These are phyloP conservation scores for Thripadectes ignobilis DNA, from an alignment of 2,797 vertebrate genomes.

Conservation along the genomic window DNA sequence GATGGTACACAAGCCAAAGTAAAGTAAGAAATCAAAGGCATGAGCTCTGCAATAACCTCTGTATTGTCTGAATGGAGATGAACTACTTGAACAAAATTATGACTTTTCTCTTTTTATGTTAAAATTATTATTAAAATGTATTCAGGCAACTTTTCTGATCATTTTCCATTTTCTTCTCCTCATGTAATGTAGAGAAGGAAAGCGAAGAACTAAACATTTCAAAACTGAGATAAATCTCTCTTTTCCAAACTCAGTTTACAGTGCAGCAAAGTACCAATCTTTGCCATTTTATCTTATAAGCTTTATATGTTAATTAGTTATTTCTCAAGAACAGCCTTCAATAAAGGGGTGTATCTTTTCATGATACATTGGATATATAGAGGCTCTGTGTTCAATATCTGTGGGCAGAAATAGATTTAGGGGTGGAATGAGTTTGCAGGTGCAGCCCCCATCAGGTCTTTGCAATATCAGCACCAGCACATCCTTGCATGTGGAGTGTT, in stretches of 20 bases:
- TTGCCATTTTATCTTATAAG: background rate
- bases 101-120: conserved; percentile 33
- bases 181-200: background rate
- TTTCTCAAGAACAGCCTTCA: background rate
- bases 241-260: background rate
- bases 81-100: conserved; percentile 53
- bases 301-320: background rate
- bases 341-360: background rate
- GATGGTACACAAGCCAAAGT: conserved; percentile 77
- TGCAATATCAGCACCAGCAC: background rate
- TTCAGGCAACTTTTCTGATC: conserved; percentile 45
- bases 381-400: background rate
- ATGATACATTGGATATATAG: background rate
- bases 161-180: conserved; percentile 22
- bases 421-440: background rate
- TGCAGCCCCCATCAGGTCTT: background rate
- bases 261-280: background rate
- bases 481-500: accelerated
- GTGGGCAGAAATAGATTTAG: background rate
- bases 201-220: conserved; percentile 2
- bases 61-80: conserved; percentile 46
- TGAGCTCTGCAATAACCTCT: conserved; percentile 65
- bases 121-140: conserved; percentile 62
- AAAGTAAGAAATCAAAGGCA: conserved; percentile 78
- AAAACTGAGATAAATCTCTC: background rate